Conservation (phyloP, 1,140 invertebrate genomes). For the Hypothenemus hampei region DNA sequence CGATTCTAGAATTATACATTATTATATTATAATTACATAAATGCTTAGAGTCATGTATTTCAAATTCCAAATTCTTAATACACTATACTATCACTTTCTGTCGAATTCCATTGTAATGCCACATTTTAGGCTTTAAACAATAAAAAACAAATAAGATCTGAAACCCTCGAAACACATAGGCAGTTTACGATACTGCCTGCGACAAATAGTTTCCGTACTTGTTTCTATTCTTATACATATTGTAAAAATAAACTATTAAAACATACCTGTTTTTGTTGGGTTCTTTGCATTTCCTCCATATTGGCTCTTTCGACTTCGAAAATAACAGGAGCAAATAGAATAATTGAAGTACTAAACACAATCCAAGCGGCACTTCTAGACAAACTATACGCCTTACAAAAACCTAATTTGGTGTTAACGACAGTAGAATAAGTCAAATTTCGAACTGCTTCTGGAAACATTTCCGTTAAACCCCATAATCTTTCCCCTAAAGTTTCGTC, state of each 20-base stretch:
- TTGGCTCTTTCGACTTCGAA: conserved; percentile 90
- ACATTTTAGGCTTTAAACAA: no score
- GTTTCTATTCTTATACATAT: not conserved
- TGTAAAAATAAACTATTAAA: conserved; percentile 14
- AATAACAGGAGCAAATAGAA: conserved; percentile 85
- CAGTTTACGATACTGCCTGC: no score
- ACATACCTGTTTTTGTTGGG: conserved; percentile 94
- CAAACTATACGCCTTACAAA: conserved; percentile 67
- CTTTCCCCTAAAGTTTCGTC: conserved; percentile 85
- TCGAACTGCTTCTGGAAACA: conserved; percentile 84
- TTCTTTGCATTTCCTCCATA: conserved; percentile 87
- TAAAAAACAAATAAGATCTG: no score
- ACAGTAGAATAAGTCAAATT: conserved; percentile 57
- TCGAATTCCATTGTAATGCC: no score
- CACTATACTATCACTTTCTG: no score
- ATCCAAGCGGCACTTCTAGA: conserved; percentile 80
- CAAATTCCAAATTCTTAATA: no score
- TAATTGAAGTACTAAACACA: conserved; percentile 81
- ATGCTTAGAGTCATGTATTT: no score
- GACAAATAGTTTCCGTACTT: no score
- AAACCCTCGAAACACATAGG: no score
- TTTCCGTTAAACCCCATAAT: conserved; percentile 85
- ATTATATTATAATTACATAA: no score
- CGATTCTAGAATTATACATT: no score
- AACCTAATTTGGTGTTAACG: conserved; percentile 48